Evolutionary conservation across 1,140 invertebrate genomes (phyloP).

Genomic region (Caenorhabditis inopinata): DNA sequence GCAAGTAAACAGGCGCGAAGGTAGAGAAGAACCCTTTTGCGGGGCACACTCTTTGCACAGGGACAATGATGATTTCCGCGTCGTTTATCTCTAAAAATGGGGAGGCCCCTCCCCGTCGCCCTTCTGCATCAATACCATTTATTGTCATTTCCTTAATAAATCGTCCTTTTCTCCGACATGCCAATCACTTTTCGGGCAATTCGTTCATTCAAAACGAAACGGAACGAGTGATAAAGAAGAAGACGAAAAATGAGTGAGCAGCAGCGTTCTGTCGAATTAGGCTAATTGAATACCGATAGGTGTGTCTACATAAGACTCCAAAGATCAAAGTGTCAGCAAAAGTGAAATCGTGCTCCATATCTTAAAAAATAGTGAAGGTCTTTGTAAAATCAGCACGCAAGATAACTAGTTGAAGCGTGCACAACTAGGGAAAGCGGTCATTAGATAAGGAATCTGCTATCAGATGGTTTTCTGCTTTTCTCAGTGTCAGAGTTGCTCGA

Average conservation of each 20-base stretch:
- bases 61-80: background rate
- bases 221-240: background rate
- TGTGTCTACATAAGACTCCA: no score
- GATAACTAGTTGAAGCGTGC: no score
- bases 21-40: background rate
- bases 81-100: background rate
- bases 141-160: no score
- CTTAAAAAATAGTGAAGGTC: no score
- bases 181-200: slow-evolving; percentile 7
- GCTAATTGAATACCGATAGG: background rate
- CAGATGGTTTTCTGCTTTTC: no score
- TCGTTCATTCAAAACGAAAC: background rate
- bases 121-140: no score
- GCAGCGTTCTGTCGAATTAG: background rate
- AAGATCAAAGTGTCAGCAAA: background rate
- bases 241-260: background rate
- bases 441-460: no score
- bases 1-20: slow-evolving; percentile 26
- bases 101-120: no score
- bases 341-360: background rate
- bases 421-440: no score
- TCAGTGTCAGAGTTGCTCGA: no score
- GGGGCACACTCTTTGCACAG: background rate
- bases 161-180: background rate
- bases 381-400: no score